A percentile compares a stretch with the other conserved stretches of the same genome.
Evolutionary conservation across 2,113 vertebrate species (phyloP).

Genomic region (Toxotes chatareus): DNA sequence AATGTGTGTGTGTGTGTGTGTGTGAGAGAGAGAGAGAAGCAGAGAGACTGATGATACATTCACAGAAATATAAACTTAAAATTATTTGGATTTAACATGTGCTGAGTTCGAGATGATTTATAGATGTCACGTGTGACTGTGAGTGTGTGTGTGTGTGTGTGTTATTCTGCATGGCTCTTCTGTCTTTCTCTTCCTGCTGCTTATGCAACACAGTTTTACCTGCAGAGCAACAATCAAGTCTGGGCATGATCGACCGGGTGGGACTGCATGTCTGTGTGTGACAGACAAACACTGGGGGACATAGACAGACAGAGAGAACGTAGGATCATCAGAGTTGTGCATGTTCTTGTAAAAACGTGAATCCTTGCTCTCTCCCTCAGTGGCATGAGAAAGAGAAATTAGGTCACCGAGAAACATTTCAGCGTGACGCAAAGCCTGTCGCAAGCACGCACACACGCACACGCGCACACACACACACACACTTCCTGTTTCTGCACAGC

Average conservation of each 20-base stretch:
- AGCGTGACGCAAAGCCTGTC: slow-evolving; percentile 54
- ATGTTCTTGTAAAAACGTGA: slow-evolving; percentile 22
- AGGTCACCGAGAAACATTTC: slow-evolving; percentile 70
- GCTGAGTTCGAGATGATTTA: not conserved
- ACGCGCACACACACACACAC: slow-evolving; percentile 25
- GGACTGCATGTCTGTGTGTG: slow-evolving; percentile 32
- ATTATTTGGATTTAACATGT: not conserved
- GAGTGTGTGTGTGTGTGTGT: slow-evolving; percentile 8
- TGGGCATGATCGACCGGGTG: slow-evolving; percentile 68
- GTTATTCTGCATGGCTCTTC: slow-evolving; percentile 13
- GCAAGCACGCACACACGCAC: slow-evolving; percentile 26
- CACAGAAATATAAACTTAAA: not conserved
- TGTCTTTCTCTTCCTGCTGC: slow-evolving; percentile 29
- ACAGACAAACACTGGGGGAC: not conserved
- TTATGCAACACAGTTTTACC: slow-evolving; percentile 79
- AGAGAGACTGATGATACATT: not conserved
- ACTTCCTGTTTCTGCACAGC: slow-evolving; percentile 55
- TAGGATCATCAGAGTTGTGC: slow-evolving; percentile 3
- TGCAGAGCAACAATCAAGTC: slow-evolving; percentile 77
- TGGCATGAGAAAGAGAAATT: slow-evolving; percentile 59
- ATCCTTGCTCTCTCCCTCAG: slow-evolving; percentile 32
- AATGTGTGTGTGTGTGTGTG: slow-evolving; percentile 57
- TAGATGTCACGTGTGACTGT: not conserved
- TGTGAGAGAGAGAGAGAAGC: not conserved
- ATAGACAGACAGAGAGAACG: not conserved